A percentile compares a stretch with the other conserved stretches of the same genome.
phyloP scores from a whole-genome alignment of 1,140 invertebrate species.

The Pentalonia nigronervosa region DNA sequence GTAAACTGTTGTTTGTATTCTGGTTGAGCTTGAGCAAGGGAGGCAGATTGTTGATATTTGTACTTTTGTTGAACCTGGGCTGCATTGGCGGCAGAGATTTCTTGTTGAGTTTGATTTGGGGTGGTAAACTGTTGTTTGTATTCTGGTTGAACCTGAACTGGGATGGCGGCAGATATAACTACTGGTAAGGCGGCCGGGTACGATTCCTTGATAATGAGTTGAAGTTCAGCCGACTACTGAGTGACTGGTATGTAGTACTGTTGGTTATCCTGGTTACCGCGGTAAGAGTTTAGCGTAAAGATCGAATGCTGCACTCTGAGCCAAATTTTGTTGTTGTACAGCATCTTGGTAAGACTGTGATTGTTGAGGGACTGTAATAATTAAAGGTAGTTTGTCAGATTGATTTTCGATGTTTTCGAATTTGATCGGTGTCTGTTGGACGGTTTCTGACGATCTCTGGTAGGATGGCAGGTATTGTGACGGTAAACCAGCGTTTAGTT shows the following conservation, averaged over 20 bases:
- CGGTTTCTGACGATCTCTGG: background rate
- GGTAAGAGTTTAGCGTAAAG: background rate
- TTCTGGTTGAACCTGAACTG: background rate
- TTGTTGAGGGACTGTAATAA: background rate
- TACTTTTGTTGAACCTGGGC: background rate
- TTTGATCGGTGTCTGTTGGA: background rate
- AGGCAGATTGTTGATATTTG: background rate
- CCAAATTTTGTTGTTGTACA: background rate
- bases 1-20: background rate
- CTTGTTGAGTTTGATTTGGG: background rate
- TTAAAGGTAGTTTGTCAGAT: background rate
- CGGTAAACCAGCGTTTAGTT: background rate
- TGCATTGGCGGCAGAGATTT: background rate
- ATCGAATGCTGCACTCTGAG: conserved; percentile 22
- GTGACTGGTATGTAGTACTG: background rate
- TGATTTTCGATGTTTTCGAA: conserved; percentile 23
- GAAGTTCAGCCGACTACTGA: background rate
- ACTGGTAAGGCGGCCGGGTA: background rate
- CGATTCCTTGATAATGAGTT: conserved; percentile 1
- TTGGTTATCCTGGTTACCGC: background rate
- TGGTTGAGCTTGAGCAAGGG: background rate
- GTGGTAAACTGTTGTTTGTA: background rate
- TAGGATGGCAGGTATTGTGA: background rate
- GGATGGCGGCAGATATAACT: background rate
- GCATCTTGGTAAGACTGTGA: background rate